Conservation (phyloP, 1,140 invertebrate genomes). For the Nasonia longicornis region DNA sequence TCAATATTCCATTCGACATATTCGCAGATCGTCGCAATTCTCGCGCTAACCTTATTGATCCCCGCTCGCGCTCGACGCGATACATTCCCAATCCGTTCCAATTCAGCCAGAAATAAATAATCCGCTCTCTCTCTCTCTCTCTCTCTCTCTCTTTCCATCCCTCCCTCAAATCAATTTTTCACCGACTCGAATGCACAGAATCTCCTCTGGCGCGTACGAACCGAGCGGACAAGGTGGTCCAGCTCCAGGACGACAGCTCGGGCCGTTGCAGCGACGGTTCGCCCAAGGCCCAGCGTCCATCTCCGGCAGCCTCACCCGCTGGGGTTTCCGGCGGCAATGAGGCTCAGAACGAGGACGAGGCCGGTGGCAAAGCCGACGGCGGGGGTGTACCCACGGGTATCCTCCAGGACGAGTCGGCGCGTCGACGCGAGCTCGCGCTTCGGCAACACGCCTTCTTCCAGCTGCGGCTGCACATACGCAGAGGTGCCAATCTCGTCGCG, state of each 20-base stretch:
- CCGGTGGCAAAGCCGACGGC: background rate
- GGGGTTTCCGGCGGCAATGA: background rate
- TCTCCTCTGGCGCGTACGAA: constrained; percentile 56
- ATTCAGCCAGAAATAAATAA: no score
- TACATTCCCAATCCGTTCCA: no score
- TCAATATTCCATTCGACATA: no score
- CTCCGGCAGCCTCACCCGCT: background rate
- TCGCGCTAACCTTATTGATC: no score
- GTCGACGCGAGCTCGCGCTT: constrained; percentile 77
- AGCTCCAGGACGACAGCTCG: constrained; percentile 54
- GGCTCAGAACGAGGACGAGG: background rate
- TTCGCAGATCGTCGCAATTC: no score
- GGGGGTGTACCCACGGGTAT: background rate
- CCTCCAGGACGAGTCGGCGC: constrained; percentile 72
- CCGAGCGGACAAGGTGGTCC: constrained; percentile 51
- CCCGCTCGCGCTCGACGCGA: no score
- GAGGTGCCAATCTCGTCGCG: constrained; percentile 89
- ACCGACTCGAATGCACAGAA: constrained; percentile 47
- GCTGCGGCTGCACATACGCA: constrained; percentile 86
- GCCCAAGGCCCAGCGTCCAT: constrained; percentile 49
- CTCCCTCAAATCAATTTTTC: background rate
- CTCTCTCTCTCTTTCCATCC: no score
- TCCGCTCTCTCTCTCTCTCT: background rate
- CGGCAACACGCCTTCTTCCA: constrained; percentile 91
- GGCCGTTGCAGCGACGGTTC: constrained; percentile 54